Conservation (phyloP, 2,797 vertebrate species). For the Mionectes olivaceus region DNA sequence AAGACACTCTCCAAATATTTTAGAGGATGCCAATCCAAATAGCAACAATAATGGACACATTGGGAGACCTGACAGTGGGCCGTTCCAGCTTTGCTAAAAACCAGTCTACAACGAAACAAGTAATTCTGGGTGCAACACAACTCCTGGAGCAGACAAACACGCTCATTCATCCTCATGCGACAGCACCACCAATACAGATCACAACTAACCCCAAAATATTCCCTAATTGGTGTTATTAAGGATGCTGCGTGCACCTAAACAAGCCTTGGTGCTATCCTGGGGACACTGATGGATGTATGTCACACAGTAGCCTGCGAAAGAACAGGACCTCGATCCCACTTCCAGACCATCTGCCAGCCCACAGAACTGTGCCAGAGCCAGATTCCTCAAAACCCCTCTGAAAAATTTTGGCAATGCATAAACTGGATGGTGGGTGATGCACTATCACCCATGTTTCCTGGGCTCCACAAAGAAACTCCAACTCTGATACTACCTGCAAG, state of each 20-base stretch:
- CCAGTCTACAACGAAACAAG: fast-evolving
- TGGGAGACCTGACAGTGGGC: neutral
- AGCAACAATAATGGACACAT: neutral
- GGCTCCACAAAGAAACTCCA: neutral
- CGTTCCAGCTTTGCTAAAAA: neutral
- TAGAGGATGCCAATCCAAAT: neutral
- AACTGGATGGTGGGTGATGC: neutral
- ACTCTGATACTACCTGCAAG: neutral
- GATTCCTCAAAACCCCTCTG: neutral
- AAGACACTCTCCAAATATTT: neutral
- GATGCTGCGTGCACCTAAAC: neutral
- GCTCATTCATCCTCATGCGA: neutral
- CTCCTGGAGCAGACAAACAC: neutral
- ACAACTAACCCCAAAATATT: neutral
- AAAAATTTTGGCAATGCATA: neutral
- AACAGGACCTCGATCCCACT: neutral
- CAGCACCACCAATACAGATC: fast-evolving
- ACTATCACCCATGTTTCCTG: fast-evolving
- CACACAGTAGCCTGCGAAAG: neutral
- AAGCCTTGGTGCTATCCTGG: neutral
- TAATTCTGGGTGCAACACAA: neutral
- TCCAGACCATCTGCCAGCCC: neutral
- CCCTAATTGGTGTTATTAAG: neutral
- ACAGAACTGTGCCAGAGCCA: neutral
- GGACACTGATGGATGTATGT: neutral